Evolutionary conservation across 2,113 vertebrate species (phyloP), one percentile per base, ranked within the genome.

Genomic region (Rhinichthys klamathensis): DNA sequence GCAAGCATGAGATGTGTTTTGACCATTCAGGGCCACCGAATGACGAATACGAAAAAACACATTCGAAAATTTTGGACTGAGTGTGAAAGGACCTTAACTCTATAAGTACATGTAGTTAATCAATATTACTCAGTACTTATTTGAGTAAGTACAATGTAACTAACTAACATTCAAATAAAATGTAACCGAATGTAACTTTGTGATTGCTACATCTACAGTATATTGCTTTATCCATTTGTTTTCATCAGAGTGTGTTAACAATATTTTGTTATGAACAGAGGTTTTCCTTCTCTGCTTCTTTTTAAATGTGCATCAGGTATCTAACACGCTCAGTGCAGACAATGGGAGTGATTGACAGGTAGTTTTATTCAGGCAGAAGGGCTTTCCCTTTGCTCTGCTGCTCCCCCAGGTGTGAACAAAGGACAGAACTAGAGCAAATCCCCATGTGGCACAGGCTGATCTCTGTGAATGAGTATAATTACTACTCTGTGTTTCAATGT

Each of bases 271-370:
- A 78, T 78, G 75, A 78, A 56, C 51, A 38, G 75, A 58, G 30
- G 10, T n/a, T 46, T 15, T 16, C 72, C n/a, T 6, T 41, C 18
- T 41, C 21, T 51, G 49, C 13, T 8, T 75, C 41, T 74, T n/a
- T n/a, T n/a, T 49, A 32, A 76, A 49, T 76, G 61, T n/a, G 3
- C 74, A 67, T 78, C 58, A 54, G 21, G 44, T 65, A 51, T 15
- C 21, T 58, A 72, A 79, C 51, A 74, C 25, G 60, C 51, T 73
- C 51, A 84, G 41, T 2, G 11, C 51, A 69, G 46, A 54, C 61
- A 51, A 82, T 32, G 25, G 15, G 8, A 32, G 46, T 82, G 80
- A 82, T 35, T 82, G 80, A 82, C 80, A 82, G 44, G 27, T 51
- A 35, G 80, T 70, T 82, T 69, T 44, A 82, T 54, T 58, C 46